Conservation (phyloP, 2,113 vertebrate species). For the Cyanistes caeruleus region DNA sequence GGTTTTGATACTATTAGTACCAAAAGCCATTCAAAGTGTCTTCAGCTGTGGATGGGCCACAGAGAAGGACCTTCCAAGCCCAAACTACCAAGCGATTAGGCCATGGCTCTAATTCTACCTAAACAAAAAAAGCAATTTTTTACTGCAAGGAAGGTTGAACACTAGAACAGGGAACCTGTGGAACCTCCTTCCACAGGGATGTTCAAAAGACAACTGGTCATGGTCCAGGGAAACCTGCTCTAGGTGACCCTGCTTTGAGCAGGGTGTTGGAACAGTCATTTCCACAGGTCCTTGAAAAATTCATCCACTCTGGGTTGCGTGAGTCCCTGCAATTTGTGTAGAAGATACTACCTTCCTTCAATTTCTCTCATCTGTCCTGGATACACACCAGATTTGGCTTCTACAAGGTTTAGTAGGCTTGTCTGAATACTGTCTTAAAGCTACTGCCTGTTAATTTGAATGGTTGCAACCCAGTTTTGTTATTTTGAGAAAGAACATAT, state of each 20-base stretch:
- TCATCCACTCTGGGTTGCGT: rapidly evolving
- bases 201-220: background rate
- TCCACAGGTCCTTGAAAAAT: background rate
- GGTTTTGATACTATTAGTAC: background rate
- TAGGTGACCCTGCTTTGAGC: background rate
- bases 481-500: background rate
- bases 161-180: background rate
- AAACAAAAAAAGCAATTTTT: background rate
- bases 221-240: rapidly evolving
- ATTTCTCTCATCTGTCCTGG: background rate
- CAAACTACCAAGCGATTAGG: background rate
- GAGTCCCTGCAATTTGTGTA: background rate
- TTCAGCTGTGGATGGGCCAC: background rate
- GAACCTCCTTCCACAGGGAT: background rate
- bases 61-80: background rate
- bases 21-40: background rate
- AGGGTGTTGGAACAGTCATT: background rate
- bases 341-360: background rate
- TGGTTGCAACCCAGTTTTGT: background rate
- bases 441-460: background rate
- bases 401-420: background rate
- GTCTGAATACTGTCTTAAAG: background rate
- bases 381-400: background rate
- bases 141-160: background rate
- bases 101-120: background rate